Evolutionary conservation across 1,140 invertebrate species (phyloP).

Genomic region (Batillaria attramentaria): DNA sequence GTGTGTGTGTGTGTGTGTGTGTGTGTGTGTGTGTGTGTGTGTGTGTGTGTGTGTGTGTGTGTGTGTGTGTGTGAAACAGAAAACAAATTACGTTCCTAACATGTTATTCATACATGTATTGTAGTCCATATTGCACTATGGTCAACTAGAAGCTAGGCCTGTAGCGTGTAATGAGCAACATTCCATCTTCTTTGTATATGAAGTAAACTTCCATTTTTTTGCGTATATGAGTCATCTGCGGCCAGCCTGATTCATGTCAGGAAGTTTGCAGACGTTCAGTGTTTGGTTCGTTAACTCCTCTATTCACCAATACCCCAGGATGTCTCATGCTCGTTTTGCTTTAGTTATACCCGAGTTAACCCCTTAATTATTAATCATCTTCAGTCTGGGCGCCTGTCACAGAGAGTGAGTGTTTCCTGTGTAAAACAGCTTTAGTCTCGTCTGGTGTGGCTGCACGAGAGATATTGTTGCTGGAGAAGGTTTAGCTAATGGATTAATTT

Average conservation of each 20-base stretch:
- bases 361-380: too few species aligned
- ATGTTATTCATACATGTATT: not conserved
- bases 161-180: too few species aligned
- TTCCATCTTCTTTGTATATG: not conserved
- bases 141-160: too few species aligned
- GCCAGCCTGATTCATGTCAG: not conserved
- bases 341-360: too few species aligned
- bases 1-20: conserved; percentile 4
- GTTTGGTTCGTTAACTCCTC: not conserved
- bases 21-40: conserved; percentile 22
- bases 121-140: too few species aligned
- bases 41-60: conserved; percentile 22
- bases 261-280: not conserved
- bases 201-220: not conserved
- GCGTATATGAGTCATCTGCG: not conserved
- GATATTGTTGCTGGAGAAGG: too few species aligned
- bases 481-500: too few species aligned
- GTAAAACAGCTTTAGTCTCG: too few species aligned
- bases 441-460: too few species aligned
- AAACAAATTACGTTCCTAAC: too few species aligned
- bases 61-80: conserved; percentile 9
- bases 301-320: not conserved
- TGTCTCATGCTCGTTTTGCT: not conserved
- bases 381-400: too few species aligned
- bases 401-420: too few species aligned